Conservation (phyloP, 2,888 invertebrate species). For the Macrophya annulata region DNA sequence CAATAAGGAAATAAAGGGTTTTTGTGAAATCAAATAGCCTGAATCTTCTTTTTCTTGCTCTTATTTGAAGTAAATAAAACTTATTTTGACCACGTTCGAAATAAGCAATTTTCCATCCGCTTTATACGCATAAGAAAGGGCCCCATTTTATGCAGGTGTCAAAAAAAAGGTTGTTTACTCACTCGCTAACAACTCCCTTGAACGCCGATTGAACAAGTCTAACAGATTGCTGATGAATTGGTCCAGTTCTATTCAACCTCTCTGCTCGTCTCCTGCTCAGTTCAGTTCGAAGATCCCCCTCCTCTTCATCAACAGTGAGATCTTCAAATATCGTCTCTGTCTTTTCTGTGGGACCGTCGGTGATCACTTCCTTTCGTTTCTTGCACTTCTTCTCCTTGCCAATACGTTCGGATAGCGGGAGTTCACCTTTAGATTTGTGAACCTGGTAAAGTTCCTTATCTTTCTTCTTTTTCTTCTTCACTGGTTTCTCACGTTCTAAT, state of each 20-base stretch:
- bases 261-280: slow-evolving; percentile 82
- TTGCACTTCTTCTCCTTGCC: slow-evolving; percentile 75
- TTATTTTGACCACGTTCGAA: no score
- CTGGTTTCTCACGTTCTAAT: slow-evolving; percentile 72
- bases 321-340: slow-evolving; percentile 69
- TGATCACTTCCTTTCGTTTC: slow-evolving; percentile 67
- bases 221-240: slow-evolving; percentile 77
- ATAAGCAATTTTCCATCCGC: no score
- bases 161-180: slow-evolving; percentile 63
- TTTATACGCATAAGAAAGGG: no score
- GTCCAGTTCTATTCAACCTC: slow-evolving; percentile 78
- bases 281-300: slow-evolving; percentile 81
- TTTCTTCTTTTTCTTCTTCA: slow-evolving; percentile 79
- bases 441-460: slow-evolving; percentile 80
- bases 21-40: no score
- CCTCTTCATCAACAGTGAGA: slow-evolving; percentile 69
- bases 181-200: slow-evolving; percentile 81
- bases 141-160: no score
- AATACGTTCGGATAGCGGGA: slow-evolving; percentile 73
- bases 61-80: no score
- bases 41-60: no score
- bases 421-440: slow-evolving; percentile 72
- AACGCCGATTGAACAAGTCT: slow-evolving; percentile 81
- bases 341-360: slow-evolving; percentile 65
- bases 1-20: no score